A percentile compares a stretch with the other conserved stretches of the same genome.
phyloP scores from a whole-genome alignment of 2,888 invertebrate species.

The Augiades crinisus region DNA sequence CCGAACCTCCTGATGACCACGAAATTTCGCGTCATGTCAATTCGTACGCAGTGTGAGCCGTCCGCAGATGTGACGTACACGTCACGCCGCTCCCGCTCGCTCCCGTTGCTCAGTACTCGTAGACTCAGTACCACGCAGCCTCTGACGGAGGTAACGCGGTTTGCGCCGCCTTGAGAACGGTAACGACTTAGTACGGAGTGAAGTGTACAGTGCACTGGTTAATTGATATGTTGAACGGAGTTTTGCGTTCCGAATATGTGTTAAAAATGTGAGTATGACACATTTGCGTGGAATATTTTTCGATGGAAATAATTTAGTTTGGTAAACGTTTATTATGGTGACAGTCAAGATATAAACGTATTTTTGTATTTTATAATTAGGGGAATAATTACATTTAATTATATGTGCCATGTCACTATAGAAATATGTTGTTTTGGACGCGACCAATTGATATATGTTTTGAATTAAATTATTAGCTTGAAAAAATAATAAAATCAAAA shows the following conservation, averaged over 20 bases:
- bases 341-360: no score
- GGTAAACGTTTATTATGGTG: no score
- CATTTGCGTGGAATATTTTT: neutral
- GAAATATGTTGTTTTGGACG: no score
- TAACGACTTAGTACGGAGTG: slow-evolving; percentile 58
- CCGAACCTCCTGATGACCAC: neutral
- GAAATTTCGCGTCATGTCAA: slow-evolving; percentile 10
- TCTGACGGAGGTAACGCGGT: slow-evolving; percentile 56
- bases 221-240: slow-evolving; percentile 18
- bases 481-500: no score
- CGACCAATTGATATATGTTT: no score
- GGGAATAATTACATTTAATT: no score
- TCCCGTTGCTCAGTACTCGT: slow-evolving; percentile 33
- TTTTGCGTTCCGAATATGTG: slow-evolving; percentile 13
- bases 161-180: slow-evolving; percentile 6
- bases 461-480: no score
- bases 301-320: no score
- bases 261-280: slow-evolving; percentile 31
- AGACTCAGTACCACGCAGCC: slow-evolving; percentile 68
- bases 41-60: slow-evolving; percentile 46
- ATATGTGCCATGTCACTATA: no score
- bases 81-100: slow-evolving; percentile 54
- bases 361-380: no score
- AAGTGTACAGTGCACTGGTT: slow-evolving; percentile 48
- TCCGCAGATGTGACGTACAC: slow-evolving; percentile 48